Conservation (phyloP, 2,113 vertebrate genomes). For the Centropus unirufus region DNA sequence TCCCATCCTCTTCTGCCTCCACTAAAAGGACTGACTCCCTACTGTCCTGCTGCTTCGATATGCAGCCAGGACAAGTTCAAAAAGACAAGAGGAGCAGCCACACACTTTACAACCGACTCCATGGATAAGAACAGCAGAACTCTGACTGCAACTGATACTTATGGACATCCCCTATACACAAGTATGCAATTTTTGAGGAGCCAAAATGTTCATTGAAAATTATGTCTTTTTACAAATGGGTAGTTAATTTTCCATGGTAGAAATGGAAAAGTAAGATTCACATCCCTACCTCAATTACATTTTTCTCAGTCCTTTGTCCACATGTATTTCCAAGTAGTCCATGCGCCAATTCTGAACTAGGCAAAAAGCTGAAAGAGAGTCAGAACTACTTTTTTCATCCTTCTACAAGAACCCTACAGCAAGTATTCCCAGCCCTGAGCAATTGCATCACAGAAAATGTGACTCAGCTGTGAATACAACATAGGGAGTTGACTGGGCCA, state of each 20-base stretch:
- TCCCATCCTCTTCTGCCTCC: background rate
- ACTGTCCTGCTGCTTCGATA: background rate
- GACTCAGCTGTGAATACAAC: background rate
- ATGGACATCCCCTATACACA: background rate
- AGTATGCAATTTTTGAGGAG: background rate
- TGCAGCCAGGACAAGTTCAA: background rate
- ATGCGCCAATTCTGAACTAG: background rate
- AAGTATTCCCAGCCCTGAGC: background rate
- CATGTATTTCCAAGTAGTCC: background rate
- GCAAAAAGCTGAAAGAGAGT: background rate
- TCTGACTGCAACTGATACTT: background rate
- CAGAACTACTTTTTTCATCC: background rate
- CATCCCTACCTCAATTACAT: background rate
- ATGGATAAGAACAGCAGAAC: background rate
- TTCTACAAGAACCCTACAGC: background rate
- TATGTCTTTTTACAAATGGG: background rate
- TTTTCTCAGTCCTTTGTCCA: background rate
- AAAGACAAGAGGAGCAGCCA: background rate
- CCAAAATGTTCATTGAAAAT: background rate
- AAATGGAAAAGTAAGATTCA: background rate
- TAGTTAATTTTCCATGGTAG: background rate
- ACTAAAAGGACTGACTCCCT: background rate
- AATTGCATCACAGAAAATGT: background rate
- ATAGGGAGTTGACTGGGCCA: background rate
- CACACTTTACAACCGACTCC: background rate